phyloP scores from a whole-genome alignment of 2,888 invertebrate genomes.

The Drosophila subquinaria region DNA sequence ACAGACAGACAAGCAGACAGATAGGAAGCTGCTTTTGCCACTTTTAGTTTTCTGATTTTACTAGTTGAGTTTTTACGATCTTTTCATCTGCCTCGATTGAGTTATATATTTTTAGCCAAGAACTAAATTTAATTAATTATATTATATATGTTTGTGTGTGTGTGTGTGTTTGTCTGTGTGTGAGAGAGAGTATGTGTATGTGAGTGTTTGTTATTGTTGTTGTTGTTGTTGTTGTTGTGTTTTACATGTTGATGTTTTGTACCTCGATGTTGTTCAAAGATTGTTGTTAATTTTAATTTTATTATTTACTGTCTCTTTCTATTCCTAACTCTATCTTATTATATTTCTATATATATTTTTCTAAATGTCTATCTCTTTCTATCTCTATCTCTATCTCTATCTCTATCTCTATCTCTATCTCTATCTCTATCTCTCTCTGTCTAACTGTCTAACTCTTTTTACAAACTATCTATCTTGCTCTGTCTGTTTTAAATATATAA shows the following conservation, averaged over 20 bases:
- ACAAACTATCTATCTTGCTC: constrained; percentile 60
- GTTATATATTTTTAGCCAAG: not conserved
- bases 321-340: constrained; percentile 33
- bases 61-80: not conserved
- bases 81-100: constrained; percentile 8
- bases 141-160: not conserved
- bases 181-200: constrained; percentile 14
- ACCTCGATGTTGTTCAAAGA: constrained; percentile 58
- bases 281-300: constrained; percentile 42
- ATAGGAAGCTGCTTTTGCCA: not conserved
- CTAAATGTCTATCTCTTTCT: constrained; percentile 42
- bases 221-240: constrained; percentile 34
- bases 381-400: constrained; percentile 47
- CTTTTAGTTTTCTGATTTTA: not conserved
- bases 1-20: not conserved
- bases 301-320: constrained; percentile 29
- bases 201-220: constrained; percentile 12
- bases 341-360: constrained; percentile 39
- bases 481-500: constrained; percentile 65
- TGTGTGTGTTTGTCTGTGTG: constrained; percentile 13
- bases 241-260: constrained; percentile 56
- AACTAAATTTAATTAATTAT: not conserved
- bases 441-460: constrained; percentile 58
- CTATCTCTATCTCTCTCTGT: constrained; percentile 47
- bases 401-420: constrained; percentile 45